Evolutionary conservation across 2,888 invertebrate species (phyloP).

Genomic region (Drosophila mulleri): DNA sequence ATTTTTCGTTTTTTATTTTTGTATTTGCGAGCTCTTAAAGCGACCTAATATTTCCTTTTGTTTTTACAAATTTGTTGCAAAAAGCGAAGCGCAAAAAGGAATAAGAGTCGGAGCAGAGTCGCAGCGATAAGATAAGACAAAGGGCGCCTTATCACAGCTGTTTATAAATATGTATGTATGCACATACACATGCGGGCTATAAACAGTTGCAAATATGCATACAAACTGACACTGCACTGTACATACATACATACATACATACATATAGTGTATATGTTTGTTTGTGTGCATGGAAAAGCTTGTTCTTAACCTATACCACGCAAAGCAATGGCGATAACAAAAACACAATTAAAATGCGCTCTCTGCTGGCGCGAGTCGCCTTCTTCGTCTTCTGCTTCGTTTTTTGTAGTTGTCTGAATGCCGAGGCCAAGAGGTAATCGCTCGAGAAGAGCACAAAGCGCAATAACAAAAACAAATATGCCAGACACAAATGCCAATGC

Average conservation of each 20-base stretch:
- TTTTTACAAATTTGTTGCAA: conserved; percentile 50
- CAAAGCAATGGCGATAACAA: conserved; percentile 54
- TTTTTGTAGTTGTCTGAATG: conserved; percentile 53
- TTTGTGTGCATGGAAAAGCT: conserved; percentile 38
- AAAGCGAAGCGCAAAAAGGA: conserved; percentile 32
- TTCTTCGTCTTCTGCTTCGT: background rate
- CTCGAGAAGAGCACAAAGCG: conserved; percentile 47
- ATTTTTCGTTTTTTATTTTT: conserved; percentile 21
- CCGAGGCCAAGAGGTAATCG: conserved; percentile 72
- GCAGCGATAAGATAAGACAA: conserved; percentile 62
- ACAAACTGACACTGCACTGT: background rate
- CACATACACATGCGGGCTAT: conserved; percentile 11
- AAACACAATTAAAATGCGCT: conserved; percentile 61
- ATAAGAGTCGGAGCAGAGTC: background rate
- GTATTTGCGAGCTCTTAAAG: conserved; percentile 24
- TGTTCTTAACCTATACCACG: conserved; percentile 73
- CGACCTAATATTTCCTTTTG: conserved; percentile 69
- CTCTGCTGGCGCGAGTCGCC: conserved; percentile 17
- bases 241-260: background rate
- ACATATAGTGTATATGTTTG: background rate
- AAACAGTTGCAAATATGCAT: conserved; percentile 18
- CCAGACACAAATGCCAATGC: conserved; percentile 51
- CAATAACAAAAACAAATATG: conserved; percentile 37
- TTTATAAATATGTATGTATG: conserved; percentile 21
- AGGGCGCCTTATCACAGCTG: conserved; percentile 63